Conservation (phyloP, 2,888 invertebrate species). For the Andrena marginata region DNA sequence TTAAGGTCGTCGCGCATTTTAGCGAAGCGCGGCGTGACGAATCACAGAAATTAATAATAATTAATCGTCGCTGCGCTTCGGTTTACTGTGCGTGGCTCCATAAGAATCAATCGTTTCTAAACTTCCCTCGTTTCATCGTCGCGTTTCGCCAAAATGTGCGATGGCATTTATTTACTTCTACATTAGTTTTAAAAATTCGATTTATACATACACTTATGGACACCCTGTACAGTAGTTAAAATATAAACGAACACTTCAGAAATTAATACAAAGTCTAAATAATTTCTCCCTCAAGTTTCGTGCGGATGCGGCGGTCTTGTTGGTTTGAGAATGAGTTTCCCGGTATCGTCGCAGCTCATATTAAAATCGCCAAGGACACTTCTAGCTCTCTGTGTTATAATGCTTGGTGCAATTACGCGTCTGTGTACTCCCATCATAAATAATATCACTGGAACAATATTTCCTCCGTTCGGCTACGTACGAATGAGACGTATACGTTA, state of each 20-base stretch:
- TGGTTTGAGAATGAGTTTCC: constrained; percentile 97
- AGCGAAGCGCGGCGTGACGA: too few species aligned
- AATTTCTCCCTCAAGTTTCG: constrained; percentile 75
- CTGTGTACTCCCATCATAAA: constrained; percentile 98
- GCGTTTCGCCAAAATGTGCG: too few species aligned
- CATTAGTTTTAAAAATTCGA: constrained; percentile 40
- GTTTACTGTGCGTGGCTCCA: too few species aligned
- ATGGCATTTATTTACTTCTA: background rate
- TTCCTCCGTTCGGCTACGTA: background rate
- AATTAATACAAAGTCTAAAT: constrained; percentile 23
- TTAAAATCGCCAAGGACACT: constrained; percentile 97
- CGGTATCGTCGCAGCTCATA: constrained; percentile 99
- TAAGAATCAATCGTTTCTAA: too few species aligned
- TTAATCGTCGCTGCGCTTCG: too few species aligned
- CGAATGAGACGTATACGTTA: background rate
- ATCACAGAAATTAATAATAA: too few species aligned
- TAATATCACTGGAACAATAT: constrained; percentile 89
- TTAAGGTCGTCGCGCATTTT: too few species aligned
- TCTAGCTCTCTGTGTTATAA: constrained; percentile 96
- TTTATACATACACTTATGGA: constrained; percentile 46
- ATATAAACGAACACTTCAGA: constrained; percentile 44
- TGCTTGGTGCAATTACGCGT: constrained; percentile 97
- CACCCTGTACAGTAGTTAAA: constrained; percentile 54
- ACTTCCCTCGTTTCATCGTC: too few species aligned
- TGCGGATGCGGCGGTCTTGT: constrained; percentile 82